phyloP scores from a whole-genome alignment of 1,140 invertebrate species.

The Drosophila kanapiae region DNA sequence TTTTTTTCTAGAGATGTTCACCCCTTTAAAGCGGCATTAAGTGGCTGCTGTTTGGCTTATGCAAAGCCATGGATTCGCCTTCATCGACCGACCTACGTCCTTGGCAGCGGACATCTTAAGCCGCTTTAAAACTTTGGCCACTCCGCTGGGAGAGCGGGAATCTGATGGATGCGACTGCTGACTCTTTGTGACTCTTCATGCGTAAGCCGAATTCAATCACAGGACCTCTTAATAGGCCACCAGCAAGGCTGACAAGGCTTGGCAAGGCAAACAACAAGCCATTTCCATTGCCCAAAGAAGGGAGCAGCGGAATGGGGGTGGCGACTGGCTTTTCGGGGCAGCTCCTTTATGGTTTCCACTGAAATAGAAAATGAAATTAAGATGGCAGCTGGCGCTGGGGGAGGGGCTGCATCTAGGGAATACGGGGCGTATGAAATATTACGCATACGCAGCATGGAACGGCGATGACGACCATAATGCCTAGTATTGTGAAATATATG shows the following conservation, averaged over 20 bases:
- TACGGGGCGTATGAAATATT: conserved; percentile 65
- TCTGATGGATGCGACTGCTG: conserved; percentile 60
- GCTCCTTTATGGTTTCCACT: conserved; percentile 71
- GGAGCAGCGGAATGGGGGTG: not conserved
- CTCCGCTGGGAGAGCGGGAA: conserved; percentile 13
- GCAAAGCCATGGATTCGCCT: conserved; percentile 58
- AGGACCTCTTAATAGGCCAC: conserved; percentile 52
- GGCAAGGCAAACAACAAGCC: conserved; percentile 8
- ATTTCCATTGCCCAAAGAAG: conserved; percentile 7
- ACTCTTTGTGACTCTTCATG: conserved; percentile 68
- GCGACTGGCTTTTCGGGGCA: conserved; percentile 15
- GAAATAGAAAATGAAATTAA: conserved; percentile 60
- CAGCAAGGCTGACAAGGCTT: conserved; percentile 5
- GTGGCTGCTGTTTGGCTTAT: conserved; percentile 28
- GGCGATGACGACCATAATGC: conserved; percentile 25
- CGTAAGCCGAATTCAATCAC: conserved; percentile 80
- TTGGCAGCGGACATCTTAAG: conserved; percentile 74
- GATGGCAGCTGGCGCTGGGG: conserved; percentile 34
- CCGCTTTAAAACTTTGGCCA: conserved; percentile 58
- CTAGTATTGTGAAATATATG: conserved; percentile 52
- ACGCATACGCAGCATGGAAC: conserved; percentile 58
- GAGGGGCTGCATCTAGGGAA: conserved; percentile 43
- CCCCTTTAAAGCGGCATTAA: conserved; percentile 23
- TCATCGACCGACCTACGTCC: conserved; percentile 31
- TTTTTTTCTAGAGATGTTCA: not conserved